Evolutionary conservation across 2,888 invertebrate genomes (phyloP).

Genomic region (Gymnosoma rotundatum): DNA sequence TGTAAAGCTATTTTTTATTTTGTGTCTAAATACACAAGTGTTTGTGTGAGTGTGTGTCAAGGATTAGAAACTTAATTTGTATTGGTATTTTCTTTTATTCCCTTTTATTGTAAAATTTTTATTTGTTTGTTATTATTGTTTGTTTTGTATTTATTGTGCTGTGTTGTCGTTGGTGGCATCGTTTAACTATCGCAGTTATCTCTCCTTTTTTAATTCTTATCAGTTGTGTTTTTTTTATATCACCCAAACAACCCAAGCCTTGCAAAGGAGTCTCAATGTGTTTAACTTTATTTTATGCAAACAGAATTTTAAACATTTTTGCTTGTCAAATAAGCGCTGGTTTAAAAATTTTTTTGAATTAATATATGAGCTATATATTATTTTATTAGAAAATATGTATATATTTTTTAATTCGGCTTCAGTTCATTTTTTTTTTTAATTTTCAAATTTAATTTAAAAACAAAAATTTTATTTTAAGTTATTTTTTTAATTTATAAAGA

Average conservation of each 20-base stretch:
- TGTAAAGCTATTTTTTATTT: slow-evolving; percentile 45
- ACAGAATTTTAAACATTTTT: not conserved
- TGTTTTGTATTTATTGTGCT: slow-evolving; percentile 28
- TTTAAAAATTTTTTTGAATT: not conserved
- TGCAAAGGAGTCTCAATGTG: slow-evolving; percentile 26
- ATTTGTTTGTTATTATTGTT: slow-evolving; percentile 53
- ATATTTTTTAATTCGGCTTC: too few species aligned
- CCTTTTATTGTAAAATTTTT: slow-evolving; percentile 33
- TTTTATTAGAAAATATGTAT: too few species aligned
- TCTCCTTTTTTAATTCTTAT: slow-evolving; percentile 39
- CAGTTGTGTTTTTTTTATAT: slow-evolving; percentile 30
- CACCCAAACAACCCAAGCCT: slow-evolving; percentile 19
- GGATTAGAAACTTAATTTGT: slow-evolving; percentile 55
- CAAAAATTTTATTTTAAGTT: too few species aligned
- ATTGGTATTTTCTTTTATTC: slow-evolving; percentile 42
- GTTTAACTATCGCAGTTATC: slow-evolving; percentile 50
- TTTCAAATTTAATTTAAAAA: too few species aligned
- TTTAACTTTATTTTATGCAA: slow-evolving; percentile 25
- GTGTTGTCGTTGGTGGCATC: slow-evolving; percentile 42
- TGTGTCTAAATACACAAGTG: not conserved
- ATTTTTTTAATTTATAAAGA: too few species aligned
- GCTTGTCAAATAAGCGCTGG: not conserved
- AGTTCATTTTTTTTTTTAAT: too few species aligned
- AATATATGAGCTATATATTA: too few species aligned
- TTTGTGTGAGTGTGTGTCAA: slow-evolving; percentile 11